Conservation (phyloP, 2,888 invertebrate genomes). For the Altica lythri region DNA sequence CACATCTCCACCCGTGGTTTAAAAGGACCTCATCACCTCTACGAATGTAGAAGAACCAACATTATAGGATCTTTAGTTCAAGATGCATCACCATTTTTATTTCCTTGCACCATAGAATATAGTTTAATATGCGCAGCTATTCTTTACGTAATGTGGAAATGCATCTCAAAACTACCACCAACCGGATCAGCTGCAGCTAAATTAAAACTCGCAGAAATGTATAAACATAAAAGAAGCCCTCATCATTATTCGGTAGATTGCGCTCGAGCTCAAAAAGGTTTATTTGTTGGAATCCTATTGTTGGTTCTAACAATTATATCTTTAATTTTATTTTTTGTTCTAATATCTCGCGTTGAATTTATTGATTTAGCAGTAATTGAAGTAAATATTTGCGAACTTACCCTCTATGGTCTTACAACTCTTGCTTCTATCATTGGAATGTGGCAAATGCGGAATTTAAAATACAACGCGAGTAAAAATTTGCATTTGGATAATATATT, state of each 20-base stretch:
- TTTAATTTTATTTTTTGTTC: constrained; percentile 51
- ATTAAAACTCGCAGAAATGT: constrained; percentile 52
- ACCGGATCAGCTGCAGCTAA: constrained; percentile 38
- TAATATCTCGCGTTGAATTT: constrained; percentile 37
- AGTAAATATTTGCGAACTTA: constrained; percentile 81
- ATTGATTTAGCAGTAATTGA: constrained; percentile 40
- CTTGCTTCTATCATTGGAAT: constrained; percentile 86
- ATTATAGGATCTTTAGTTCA: constrained; percentile 78
- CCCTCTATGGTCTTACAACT: constrained; percentile 83
- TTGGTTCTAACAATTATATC: constrained; percentile 89
- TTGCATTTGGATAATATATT: constrained; percentile 80
- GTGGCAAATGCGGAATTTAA: constrained; percentile 82
- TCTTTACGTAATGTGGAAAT: constrained; percentile 95
- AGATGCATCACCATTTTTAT: constrained; percentile 69
- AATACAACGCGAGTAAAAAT: constrained; percentile 70
- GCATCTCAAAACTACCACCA: constrained; percentile 71
- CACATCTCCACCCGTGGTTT: constrained; percentile 76
- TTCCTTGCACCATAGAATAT: constrained; percentile 95
- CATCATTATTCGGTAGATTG: constrained; percentile 94
- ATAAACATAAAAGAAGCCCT: constrained; percentile 71
- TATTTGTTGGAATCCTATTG: constrained; percentile 66
- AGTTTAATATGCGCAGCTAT: constrained; percentile 95
- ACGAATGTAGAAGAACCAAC: constrained; percentile 86
- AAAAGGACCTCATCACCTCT: constrained; percentile 85
- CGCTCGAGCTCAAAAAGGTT: constrained; percentile 89